Evolutionary conservation across 2,113 vertebrate species (phyloP).

Genomic region (Cinclus mexicanus): DNA sequence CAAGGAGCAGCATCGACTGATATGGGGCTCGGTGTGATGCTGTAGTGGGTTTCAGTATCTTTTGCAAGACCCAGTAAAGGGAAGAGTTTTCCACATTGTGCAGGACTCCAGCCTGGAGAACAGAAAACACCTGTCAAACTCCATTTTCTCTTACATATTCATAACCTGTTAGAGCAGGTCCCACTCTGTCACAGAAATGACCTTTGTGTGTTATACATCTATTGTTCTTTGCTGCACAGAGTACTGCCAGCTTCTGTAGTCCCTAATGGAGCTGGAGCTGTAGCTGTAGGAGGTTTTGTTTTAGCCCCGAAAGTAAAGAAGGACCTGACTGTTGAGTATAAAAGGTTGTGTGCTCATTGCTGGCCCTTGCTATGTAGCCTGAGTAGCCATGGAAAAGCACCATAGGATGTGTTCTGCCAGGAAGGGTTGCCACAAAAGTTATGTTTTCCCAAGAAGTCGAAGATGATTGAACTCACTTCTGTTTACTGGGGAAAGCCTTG

Average conservation of each 20-base stretch:
- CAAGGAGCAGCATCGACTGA: background rate
- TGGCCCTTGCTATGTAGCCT: background rate
- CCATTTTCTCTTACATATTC: conserved; percentile 55
- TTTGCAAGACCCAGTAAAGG: background rate
- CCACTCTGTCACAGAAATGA: background rate
- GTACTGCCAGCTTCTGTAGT: background rate
- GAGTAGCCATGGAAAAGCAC: background rate
- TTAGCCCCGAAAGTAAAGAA: background rate
- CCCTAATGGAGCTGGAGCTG: background rate
- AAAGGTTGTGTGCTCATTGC: background rate
- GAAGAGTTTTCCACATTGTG: background rate
- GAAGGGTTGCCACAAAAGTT: background rate
- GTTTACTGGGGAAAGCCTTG: conserved; percentile 20
- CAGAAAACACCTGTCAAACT: conserved; percentile 21
- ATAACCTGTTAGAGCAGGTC: conserved; percentile 42
- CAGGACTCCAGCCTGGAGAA: background rate
- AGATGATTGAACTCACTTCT: background rate
- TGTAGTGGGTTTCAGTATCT: background rate
- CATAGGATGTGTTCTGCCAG: background rate
- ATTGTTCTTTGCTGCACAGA: background rate
- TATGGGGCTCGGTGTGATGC: background rate
- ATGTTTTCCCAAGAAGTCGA: background rate
- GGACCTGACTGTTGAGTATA: background rate
- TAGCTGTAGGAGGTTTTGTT: background rate
- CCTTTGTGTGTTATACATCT: conserved; percentile 26